Base-by-base conservation (phyloP, 2,888 invertebrate species). In the Crepidodera aurea region DNA sequence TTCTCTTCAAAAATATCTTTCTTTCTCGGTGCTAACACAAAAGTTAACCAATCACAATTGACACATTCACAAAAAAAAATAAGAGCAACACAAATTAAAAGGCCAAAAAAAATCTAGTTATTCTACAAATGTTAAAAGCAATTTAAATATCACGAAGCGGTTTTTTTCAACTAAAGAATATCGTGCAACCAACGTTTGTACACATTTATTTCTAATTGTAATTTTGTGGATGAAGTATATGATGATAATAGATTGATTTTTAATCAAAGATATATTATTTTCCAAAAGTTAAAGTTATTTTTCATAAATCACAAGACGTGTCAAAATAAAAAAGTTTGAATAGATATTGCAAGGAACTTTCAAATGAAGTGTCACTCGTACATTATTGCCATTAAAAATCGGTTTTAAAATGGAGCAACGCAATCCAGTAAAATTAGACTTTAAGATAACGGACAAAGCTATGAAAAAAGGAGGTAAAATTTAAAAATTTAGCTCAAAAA, bases 1-100 rank as follows among this genome's bases (percentile, higher is more conserved):
- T 12, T 2, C 10, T 44, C 22, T 16, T 44, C n/a, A 25, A 22
- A 8, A 44, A n/a, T 39, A 6, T 8, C 12, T 2, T 5, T 39
- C n/a, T 44, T 16, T 53, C 37, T 25, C 32, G 48, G 67, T 71
- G 71, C 68, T 68, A 67, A 70, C 67, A 73, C 59, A 67, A 65
- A 76, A 75, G 79, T 78, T 78, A 80, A 81, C 81, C 81, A 81
- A 81, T 81, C 81, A 80, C 81, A 81, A 80, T 79, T 71, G 70
- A 62, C 62, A 74, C 72, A 74, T 71, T 69, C 71, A 73, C 60
- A 67, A 66, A 7, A 63, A 69, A 64, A 70, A 60, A 69, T 63
- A 65, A 56, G 46, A 53, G 46, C 51, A 60, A 64, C 37, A 40
- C 48, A 57, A 59, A 44, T 59, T 6, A 44, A 64, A 61, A 65